Evolutionary conservation across 2,113 vertebrate species (phyloP).

Genomic region (Alectura lathami): DNA sequence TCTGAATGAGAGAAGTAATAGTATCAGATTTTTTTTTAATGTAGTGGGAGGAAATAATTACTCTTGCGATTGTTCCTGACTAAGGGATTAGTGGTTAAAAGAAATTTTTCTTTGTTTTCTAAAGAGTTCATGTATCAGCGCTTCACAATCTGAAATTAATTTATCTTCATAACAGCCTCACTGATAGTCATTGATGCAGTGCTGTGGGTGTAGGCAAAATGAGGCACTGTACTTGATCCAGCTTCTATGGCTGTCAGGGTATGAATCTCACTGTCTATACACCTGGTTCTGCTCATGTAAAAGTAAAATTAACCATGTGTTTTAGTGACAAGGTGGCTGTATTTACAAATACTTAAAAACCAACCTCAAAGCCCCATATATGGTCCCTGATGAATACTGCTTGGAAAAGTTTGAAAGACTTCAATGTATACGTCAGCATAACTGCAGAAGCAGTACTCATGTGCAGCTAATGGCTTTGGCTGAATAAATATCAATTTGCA

Average conservation of each 20-base stretch:
- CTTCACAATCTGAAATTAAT: neutral
- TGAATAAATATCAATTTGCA: conserved; percentile 48
- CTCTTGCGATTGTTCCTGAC: neutral
- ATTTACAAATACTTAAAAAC: neutral
- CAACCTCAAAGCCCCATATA: rapidly evolving
- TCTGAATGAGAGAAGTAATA: neutral
- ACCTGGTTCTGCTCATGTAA: neutral
- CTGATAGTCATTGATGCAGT: neutral
- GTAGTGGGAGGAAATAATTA: neutral
- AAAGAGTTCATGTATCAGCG: neutral
- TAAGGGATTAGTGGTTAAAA: neutral
- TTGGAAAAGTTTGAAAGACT: neutral
- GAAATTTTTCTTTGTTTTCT: neutral
- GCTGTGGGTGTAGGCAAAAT: neutral
- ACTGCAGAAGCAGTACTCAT: neutral
- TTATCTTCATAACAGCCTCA: neutral
- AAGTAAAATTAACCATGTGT: neutral
- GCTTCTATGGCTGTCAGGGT: neutral
- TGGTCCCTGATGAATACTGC: neutral
- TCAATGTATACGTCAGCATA: neutral
- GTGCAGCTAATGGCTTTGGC: conserved; percentile 5
- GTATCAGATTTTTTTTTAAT: neutral
- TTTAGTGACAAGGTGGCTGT: neutral
- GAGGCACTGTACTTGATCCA: neutral
- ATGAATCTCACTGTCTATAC: neutral